phyloP scores from a whole-genome alignment of 2,113 vertebrate genomes.

The Apeltes quadracus region DNA sequence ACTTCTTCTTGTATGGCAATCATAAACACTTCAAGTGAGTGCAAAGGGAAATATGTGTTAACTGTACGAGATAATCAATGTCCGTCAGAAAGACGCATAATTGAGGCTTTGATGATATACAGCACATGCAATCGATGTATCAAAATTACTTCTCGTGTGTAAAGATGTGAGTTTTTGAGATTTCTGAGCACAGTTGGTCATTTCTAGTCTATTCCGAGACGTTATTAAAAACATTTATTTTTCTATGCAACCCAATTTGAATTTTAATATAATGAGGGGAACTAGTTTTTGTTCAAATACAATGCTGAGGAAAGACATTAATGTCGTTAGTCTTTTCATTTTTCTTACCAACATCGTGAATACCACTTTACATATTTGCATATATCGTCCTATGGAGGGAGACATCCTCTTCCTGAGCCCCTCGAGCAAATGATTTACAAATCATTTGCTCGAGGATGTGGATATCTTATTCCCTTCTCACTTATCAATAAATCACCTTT shows the following conservation, averaged over 20 bases:
- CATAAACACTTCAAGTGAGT: conserved; percentile 71
- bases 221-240: conserved; percentile 40
- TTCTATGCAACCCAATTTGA: conserved; percentile 14
- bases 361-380: conserved; percentile 14
- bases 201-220: conserved; percentile 34
- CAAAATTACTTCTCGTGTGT: conserved; percentile 53
- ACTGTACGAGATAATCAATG: conserved; percentile 72
- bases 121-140: conserved; percentile 52
- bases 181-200: conserved; percentile 15
- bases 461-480: conserved; percentile 1
- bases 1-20: conserved; percentile 68
- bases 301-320: background rate
- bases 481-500: conserved; percentile 26
- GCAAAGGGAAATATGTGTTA: conserved; percentile 72
- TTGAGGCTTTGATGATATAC: conserved; percentile 45
- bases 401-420: background rate
- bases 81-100: conserved; percentile 71
- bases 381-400: conserved; percentile 10
- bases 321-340: conserved; percentile 6
- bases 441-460: background rate
- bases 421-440: background rate
- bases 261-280: conserved; percentile 2
- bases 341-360: conserved; percentile 5
- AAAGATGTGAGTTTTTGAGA: conserved; percentile 38
- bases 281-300: conserved; percentile 1